Base-by-base conservation (phyloP, 2,888 invertebrate genomes). In the Buathra laborator region DNA sequence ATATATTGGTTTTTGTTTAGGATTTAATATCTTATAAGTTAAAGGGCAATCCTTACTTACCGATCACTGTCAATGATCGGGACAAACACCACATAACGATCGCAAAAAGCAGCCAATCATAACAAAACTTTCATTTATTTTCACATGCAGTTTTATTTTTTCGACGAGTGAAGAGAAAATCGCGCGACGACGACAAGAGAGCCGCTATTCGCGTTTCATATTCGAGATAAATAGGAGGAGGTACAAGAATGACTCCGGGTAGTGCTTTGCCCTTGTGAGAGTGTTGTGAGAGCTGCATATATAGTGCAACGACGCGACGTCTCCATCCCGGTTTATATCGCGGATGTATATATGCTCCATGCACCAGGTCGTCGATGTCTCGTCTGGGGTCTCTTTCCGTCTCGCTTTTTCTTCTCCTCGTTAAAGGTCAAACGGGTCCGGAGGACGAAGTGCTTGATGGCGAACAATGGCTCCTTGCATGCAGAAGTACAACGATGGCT, bases 401-500 rank as follows among this genome's bases (percentile, higher is more conserved):
- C 19, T 62, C 16, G 32, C 43, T 59, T 56, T 80, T 80, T 78
- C 48, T 77, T 78, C 53, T 19, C 64, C 32, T 43, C 72, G 72
- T 46, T 24, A 81, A 84, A 84, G 84, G 84, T 84, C 84, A 84
- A 81, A 77, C 72, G 76, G 62, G 72, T 37, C 76, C 67, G 59
- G 80, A 76, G 76, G 83, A 84, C 83, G 53, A 68, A 81, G 77
- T 32, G 75, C 68, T 62, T 68, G 66, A 72, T 72, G 76, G 67
- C 72, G 84, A 84, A 84, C 84, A 81, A 84, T 84, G 72, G 72
- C 72, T 81, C 68, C 84, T 77, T 68, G 81, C 72, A 81, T 68
- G 44, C 66, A 6, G 62, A 43, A 72, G 62, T 51, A 59, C 56
- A 68, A 16, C 29, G 68, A 46, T 43, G 56, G 76, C 59, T 43